Conservation (phyloP, 2,888 invertebrate genomes). For the Hermaeophaga mercurialis region DNA sequence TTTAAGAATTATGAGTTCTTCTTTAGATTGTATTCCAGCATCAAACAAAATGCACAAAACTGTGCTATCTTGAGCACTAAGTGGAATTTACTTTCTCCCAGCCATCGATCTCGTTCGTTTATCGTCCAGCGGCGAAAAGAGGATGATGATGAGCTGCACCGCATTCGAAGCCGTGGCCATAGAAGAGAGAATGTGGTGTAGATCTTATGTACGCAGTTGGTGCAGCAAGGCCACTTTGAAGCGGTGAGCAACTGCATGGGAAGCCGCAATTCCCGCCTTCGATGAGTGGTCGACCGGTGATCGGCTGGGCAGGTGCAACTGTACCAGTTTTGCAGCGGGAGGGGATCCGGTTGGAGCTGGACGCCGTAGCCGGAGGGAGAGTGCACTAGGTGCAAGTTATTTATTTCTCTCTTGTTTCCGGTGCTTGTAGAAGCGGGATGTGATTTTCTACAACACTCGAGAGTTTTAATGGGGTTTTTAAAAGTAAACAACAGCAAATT, state of each 20-base stretch:
- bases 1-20: no score
- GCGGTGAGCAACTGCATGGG: not conserved
- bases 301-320: not conserved
- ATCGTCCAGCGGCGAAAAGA: not conserved
- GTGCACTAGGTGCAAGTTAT: not conserved
- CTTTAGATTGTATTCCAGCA: no score
- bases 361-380: not conserved
- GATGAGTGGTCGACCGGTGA: constrained; percentile 4
- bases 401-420: not conserved
- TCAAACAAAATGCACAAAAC: no score
- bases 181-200: no score
- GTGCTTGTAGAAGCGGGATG: no score
- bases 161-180: no score
- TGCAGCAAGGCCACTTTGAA: not conserved
- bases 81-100: not conserved
- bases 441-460: no score
- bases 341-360: not conserved
- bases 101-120: not conserved
- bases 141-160: not conserved
- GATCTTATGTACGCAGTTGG: not conserved
- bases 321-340: not conserved
- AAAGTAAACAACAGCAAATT: no score
- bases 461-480: no score
- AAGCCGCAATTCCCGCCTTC: not conserved
- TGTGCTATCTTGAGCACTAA: no score